These are phyloP conservation scores for Magallana gigas DNA, from an alignment of 1,140 invertebrate species.

Conservation along the genomic window DNA sequence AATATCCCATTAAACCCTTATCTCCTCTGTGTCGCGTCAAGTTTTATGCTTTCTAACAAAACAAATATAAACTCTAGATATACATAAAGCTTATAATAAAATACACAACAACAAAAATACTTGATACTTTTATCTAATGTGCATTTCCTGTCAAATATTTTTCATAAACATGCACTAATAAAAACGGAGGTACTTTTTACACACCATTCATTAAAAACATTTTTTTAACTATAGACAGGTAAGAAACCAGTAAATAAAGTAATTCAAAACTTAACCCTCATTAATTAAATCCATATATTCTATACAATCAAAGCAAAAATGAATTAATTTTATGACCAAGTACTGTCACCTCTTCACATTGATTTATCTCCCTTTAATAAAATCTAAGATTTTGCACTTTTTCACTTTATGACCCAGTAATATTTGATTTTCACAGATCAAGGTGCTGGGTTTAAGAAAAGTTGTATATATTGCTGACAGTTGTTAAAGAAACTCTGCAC, in stretches of 20 bases:
- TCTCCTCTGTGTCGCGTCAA: not conserved
- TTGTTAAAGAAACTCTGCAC: not conserved
- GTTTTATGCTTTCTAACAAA: slow-evolving; percentile 6
- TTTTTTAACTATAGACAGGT: too few relatives aligned
- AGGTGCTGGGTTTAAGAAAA: not conserved
- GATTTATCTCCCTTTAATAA: not conserved
- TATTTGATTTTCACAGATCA: not conserved
- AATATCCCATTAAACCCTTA: slow-evolving; percentile 5
- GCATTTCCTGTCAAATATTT: not conserved
- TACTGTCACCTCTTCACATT: too few relatives aligned
- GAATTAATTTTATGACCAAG: too few relatives aligned
- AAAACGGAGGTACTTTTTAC: too few relatives aligned
- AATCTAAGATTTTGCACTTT: not conserved
- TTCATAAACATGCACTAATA: too few relatives aligned
- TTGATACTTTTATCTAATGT: not conserved
- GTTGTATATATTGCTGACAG: not conserved
- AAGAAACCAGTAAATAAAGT: too few relatives aligned
- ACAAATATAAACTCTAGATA: not conserved
- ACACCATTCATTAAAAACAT: too few relatives aligned
- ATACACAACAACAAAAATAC: not conserved
- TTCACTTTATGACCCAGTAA: not conserved
- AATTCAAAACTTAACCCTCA: too few relatives aligned
- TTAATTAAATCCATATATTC: too few relatives aligned
- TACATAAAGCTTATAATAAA: not conserved
- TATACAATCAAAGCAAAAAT: too few relatives aligned